Evolutionary conservation across 1,140 invertebrate species (phyloP), one percentile per base, ranked within the genome.

Genomic region (Dryas iulia): DNA sequence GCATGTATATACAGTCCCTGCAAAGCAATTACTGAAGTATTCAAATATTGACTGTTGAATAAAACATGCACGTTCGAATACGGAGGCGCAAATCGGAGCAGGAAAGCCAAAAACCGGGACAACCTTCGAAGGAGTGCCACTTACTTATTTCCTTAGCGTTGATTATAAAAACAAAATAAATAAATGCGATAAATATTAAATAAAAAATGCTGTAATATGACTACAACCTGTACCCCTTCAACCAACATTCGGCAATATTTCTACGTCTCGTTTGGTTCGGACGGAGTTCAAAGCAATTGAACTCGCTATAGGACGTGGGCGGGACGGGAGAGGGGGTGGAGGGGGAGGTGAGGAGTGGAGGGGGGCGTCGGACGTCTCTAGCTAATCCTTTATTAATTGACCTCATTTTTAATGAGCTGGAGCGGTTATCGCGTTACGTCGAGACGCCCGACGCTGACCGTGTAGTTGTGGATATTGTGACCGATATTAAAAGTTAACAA

Each of bases 51-150:
- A 69, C 72, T 79, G 77, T 75, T 77, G 79, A 73, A 74, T 76
- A 59, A 67, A 75, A 79, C 86, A 88, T 89, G 88, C 89, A 87
- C 83, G 84, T 82, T 84, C 82, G 76, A 67, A 74, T 63, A 65
- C 78, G 72, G 62, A 74, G 77, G 74, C 77, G 73, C 76, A 72
- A 74, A 66, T 73, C 74, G 80, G 87, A 87, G 79, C 86, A 83
- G 81, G 89, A 88, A 90, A 92, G 86, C 85, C 85, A 89, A 92
- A 92, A 92, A 91, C 91, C 90, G 90, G 92, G 92, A 92, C 91
- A 92, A 93, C 90, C 91, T 92, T 93, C 84, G 89, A 92, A 90
- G 89, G 91, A 90, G 87, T 86, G 84, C 88, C 89, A 83, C 87
- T 86, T 84, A 83, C 79, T 79, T 79, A 71, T 74, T 54, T 59